phyloP scores from a whole-genome alignment of 2,888 invertebrate species.

The Spicauda simplicius region DNA sequence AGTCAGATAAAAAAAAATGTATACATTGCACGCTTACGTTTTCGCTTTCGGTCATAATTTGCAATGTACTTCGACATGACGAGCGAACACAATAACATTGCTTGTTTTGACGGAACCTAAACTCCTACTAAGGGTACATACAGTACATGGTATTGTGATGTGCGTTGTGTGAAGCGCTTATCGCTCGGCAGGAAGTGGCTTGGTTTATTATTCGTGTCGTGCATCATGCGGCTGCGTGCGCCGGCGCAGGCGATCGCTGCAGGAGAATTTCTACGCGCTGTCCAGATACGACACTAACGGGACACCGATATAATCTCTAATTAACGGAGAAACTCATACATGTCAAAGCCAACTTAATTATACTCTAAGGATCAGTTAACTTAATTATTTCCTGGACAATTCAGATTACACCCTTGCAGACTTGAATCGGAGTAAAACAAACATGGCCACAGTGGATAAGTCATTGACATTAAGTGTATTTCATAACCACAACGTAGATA shows the following conservation, averaged over 20 bases:
- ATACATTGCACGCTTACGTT: no score
- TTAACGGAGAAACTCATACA: conserved; percentile 53
- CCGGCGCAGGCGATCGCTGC: conserved; percentile 56
- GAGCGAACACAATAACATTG: no score
- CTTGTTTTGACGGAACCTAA: no score
- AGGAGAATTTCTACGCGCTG: conserved; percentile 69
- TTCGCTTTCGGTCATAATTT: no score
- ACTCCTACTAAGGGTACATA: no score
- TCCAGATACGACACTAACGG: conserved; percentile 69
- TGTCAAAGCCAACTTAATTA: conserved; percentile 52
- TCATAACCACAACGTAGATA: neutral
- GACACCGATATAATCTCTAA: conserved; percentile 65
- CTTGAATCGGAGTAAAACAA: conserved; percentile 9
- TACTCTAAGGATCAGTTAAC: conserved; percentile 45
- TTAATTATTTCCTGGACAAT: conserved; percentile 36
- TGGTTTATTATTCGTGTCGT: conserved; percentile 84
- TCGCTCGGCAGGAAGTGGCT: conserved; percentile 81
- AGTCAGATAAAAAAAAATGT: no score
- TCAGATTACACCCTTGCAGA: conserved; percentile 18
- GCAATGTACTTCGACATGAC: no score
- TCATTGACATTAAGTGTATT: neutral
- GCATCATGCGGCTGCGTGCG: conserved; percentile 72
- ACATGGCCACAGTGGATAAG: conserved; percentile 1
- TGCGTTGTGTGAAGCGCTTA: conserved; percentile 70
- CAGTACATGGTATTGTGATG: conserved; percentile 58